These are phyloP conservation scores for Mionectes macconnelli DNA, from an alignment of 2,113 vertebrate genomes.

Conservation along the genomic window DNA sequence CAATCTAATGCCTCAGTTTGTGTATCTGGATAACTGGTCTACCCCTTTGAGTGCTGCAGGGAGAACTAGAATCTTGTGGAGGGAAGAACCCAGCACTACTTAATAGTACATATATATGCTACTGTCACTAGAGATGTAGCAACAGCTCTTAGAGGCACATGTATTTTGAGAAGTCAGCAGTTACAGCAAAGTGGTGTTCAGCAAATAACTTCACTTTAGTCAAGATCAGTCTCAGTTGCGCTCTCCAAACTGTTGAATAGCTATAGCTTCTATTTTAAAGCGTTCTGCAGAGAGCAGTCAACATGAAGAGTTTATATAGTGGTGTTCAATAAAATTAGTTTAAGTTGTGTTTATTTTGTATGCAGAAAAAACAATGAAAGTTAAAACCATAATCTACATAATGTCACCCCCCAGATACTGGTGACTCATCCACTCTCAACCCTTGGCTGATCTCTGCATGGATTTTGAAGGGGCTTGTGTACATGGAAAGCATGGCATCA, in stretches of 20 bases:
- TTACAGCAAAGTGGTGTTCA: neutral
- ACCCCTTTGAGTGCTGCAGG: neutral
- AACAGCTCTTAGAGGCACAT: neutral
- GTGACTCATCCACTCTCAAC: neutral
- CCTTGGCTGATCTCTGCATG: neutral
- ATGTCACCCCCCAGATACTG: neutral
- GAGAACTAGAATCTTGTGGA: neutral
- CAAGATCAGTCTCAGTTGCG: neutral
- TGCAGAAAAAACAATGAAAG: neutral
- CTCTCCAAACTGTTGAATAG: neutral
- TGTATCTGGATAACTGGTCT: neutral
- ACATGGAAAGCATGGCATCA: neutral
- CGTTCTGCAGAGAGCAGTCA: neutral
- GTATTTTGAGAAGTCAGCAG: neutral
- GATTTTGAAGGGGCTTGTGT: neutral
- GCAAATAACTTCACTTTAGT: neutral
- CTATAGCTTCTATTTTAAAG: neutral
- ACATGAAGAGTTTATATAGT: neutral
- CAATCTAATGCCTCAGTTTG: neutral
- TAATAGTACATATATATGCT: neutral
- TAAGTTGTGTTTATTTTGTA: neutral
- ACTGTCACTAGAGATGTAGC: neutral
- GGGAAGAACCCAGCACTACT: neutral
- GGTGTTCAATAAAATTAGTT: neutral
- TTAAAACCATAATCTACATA: neutral